Evolutionary conservation across 2,113 vertebrate genomes (phyloP).

Genomic region (Anguilla japonica): DNA sequence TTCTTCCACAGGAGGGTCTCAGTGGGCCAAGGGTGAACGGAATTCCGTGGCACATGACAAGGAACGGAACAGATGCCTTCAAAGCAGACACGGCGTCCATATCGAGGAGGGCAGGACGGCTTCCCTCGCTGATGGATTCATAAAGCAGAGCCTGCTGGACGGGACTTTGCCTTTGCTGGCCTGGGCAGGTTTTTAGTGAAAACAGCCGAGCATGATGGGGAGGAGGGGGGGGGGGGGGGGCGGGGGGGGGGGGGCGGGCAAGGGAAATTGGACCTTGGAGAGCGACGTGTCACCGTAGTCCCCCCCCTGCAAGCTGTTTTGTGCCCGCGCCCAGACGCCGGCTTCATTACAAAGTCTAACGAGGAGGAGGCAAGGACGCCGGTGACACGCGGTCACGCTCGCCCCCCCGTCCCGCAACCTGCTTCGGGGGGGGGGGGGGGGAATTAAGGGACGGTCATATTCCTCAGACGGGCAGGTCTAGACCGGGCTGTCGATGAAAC

Average conservation of each 20-base stretch:
- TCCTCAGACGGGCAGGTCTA: background rate
- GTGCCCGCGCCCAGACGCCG: background rate
- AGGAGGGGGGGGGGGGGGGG: too few species aligned
- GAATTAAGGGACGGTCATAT: background rate
- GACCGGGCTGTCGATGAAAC: slow-evolving; percentile 10
- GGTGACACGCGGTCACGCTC: background rate
- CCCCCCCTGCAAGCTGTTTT: background rate
- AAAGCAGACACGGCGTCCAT: background rate
- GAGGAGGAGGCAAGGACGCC: slow-evolving; percentile 8
- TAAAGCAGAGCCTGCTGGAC: background rate
- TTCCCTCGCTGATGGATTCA: background rate
- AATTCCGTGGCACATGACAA: background rate
- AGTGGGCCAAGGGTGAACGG: background rate
- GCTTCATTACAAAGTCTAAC: slow-evolving; percentile 18
- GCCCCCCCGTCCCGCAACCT: background rate
- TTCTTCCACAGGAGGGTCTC: too few species aligned
- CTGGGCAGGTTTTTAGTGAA: background rate
- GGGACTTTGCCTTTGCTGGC: background rate
- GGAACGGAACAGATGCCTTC: background rate
- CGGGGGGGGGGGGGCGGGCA: background rate
- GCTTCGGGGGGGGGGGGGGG: background rate
- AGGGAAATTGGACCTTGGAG: background rate
- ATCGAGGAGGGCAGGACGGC: background rate
- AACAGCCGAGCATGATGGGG: too few species aligned
- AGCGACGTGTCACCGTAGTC: background rate